Conservation (phyloP, 2,797 vertebrate genomes). For the Enteromius fasciolatus region DNA sequence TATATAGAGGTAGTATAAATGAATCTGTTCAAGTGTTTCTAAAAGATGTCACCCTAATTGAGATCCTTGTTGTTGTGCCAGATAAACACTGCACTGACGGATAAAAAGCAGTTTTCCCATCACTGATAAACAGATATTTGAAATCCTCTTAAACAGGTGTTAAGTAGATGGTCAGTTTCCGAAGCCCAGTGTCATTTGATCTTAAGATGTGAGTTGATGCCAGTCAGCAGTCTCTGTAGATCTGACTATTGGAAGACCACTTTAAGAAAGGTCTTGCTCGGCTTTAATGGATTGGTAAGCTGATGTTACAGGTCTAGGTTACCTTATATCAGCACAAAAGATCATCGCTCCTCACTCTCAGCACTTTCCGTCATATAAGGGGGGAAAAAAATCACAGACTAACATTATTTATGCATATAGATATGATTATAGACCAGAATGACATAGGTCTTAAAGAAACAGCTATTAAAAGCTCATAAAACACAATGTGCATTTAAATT, state of each 20-base stretch:
- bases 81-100: neutral
- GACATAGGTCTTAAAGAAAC: neutral
- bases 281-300: conserved; percentile 32
- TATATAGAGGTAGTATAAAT: neutral
- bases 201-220: conserved; percentile 30
- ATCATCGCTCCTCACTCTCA: conserved; percentile 30
- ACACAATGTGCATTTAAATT: neutral
- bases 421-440: neutral
- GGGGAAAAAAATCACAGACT: neutral
- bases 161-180: neutral
- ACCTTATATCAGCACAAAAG: conserved; percentile 29
- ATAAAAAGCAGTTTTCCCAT: neutral
- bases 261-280: conserved; percentile 37
- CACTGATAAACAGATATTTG: neutral
- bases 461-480: neutral
- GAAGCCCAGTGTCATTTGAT: conserved; percentile 30
- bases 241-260: conserved; percentile 28
- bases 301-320: conserved; percentile 36
- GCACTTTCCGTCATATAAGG: conserved; percentile 5
- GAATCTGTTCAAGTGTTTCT: neutral
- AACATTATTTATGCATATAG: conserved; percentile 20
- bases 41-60: neutral
- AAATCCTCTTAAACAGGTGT: neutral
- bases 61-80: neutral
- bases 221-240: conserved; percentile 40